Percentiles rank a stretch among this genome's conserved stretches.
Conservation (phyloP, 2,888 invertebrate genomes). For the Phyllotreta striolata region DNA sequence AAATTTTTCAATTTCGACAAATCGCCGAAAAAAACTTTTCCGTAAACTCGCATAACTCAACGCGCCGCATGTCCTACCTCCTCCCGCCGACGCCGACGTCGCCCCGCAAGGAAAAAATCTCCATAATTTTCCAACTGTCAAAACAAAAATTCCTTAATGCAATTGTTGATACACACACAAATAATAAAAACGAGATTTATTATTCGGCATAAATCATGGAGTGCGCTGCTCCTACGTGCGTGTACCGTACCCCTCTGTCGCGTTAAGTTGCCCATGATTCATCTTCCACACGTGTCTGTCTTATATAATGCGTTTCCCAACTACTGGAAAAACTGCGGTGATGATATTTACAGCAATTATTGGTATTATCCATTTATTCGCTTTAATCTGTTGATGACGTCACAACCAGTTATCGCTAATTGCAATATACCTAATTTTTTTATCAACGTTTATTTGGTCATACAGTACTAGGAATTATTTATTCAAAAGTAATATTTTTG, state of each 20-base stretch:
- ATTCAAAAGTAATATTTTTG: too few relatives aligned
- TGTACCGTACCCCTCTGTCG: slow-evolving; percentile 34
- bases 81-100: background rate
- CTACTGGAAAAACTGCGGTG: too few relatives aligned
- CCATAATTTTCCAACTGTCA: slow-evolving; percentile 32
- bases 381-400: too few relatives aligned
- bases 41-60: slow-evolving; percentile 26
- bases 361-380: too few relatives aligned
- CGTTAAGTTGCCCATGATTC: slow-evolving; percentile 42
- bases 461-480: too few relatives aligned
- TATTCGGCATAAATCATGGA: slow-evolving; percentile 40
- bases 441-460: too few relatives aligned
- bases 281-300: slow-evolving; percentile 15
- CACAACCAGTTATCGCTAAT: too few relatives aligned
- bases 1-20: slow-evolving; percentile 23
- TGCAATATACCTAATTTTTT: too few relatives aligned
- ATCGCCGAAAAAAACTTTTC: slow-evolving; percentile 12
- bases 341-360: too few relatives aligned
- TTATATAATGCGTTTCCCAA: too few relatives aligned
- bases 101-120: slow-evolving; percentile 21
- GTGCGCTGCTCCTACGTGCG: slow-evolving; percentile 33
- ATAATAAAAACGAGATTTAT: slow-evolving; percentile 39
- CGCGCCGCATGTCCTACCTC: background rate
- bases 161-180: slow-evolving; percentile 40
- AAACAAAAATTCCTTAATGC: slow-evolving; percentile 36